Base-by-base conservation (phyloP, 2,797 vertebrate species). In the Argya squamiceps region DNA sequence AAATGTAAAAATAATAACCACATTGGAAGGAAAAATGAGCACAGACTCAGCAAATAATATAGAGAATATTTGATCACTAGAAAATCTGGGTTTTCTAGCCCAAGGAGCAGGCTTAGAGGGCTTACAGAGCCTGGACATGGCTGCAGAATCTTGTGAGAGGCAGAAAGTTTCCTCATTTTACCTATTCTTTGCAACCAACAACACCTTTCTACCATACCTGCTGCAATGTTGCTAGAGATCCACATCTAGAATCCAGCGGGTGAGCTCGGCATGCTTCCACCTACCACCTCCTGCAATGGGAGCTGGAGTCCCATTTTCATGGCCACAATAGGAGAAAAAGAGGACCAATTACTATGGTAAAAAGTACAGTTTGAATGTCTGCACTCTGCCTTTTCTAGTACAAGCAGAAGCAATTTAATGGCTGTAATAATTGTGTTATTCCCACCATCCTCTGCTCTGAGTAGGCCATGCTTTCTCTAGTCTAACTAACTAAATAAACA, bases 191-290 rank as follows among this genome's bases (percentile, higher is more conserved):
- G 15, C 20, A 74, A 32, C 14, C 12, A 73, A 5, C 20, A 73
- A 2, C 6, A 3, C 3, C 2, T 11, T 37, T 59, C 32, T 77
- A 34, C 24, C 21, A 37, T 12, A 39, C 10, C 23, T 46, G n/a
- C 41, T 76, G 23, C 34, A 41, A 10, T 9, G 2, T 16, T 64
- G 3, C 5, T 47, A 21, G 15, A 64, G 49, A 60, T 12, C 3
- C 10, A n/a, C 0, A 1, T 32, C 34, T 62, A 15, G 34, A 52
- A 64, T 10, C 26, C 1, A 2, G 5, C 11, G 43, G 12, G 12
- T 49, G 34, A 75, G 15, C 11, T 63, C 34, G 65, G 14, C 12
- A 3, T 18, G 17, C 3, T 79, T 60, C 46, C 20, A 69, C 8
- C 4, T 9, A 55, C 37, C 43, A 65, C 18, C 37, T 69, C 12